Percentiles rank a stretch among this genome's conserved stretches.
phyloP scores from a whole-genome alignment of 2,113 vertebrate genomes.

The Otocyon megalotis region DNA sequence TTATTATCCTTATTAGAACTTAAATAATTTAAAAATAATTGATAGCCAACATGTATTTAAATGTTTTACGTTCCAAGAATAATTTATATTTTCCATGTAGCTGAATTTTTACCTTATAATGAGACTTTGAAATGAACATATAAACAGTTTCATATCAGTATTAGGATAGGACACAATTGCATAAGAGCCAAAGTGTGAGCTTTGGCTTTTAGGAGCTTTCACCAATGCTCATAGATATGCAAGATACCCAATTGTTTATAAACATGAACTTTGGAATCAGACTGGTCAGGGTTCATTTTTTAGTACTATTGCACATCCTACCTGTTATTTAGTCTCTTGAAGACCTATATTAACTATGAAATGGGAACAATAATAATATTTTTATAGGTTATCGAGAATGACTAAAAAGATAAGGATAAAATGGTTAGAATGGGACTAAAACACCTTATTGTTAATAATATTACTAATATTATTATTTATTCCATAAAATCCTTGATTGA shows the following conservation, averaged over 20 bases:
- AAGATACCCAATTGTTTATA: neutral
- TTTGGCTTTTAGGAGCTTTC: neutral
- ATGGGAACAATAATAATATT: neutral
- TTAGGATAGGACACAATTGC: neutral
- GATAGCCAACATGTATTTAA: neutral
- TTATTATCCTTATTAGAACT: neutral
- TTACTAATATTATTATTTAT: neutral
- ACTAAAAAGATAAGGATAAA: neutral
- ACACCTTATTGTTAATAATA: neutral
- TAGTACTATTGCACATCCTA: neutral
- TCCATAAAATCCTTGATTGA: neutral
- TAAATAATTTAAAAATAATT: neutral
- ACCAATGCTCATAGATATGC: neutral
- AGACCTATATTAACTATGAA: neutral
- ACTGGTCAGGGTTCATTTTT: neutral
- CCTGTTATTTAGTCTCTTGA: neutral
- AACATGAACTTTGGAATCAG: neutral
- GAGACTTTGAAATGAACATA: neutral
- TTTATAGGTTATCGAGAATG: neutral
- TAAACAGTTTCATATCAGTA: neutral
- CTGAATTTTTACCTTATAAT: neutral
- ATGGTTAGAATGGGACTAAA: neutral
- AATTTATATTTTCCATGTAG: neutral
- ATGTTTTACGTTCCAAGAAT: neutral
- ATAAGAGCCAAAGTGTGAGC: neutral